These are phyloP conservation scores for Loxodonta africana DNA, from an alignment of 2,113 vertebrate genomes.

Conservation along the genomic window DNA sequence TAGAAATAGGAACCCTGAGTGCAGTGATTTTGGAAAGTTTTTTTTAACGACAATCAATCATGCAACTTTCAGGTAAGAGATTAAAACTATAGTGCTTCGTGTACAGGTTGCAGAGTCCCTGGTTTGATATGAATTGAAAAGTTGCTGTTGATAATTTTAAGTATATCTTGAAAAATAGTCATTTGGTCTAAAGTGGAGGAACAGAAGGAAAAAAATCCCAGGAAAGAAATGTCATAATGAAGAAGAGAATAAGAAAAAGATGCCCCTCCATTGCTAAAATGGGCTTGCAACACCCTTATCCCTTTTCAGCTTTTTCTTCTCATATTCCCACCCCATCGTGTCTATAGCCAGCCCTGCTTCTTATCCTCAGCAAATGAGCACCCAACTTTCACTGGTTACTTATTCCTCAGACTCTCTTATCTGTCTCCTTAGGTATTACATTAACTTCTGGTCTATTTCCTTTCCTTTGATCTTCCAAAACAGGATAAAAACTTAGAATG, in stretches of 20 bases:
- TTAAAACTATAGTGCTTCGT: neutral
- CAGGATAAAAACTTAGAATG: neutral
- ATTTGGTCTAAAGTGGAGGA: neutral
- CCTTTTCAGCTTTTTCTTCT: neutral
- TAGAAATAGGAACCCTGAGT: neutral
- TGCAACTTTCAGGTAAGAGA: neutral
- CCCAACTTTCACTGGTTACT: neutral
- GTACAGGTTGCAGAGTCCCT: neutral
- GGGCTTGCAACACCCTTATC: accelerated
- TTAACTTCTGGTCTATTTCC: neutral
- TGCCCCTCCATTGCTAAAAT: neutral
- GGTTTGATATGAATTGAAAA: neutral
- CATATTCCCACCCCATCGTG: accelerated
- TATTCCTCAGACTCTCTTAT: neutral
- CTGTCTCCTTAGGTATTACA: neutral
- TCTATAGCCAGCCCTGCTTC: neutral
- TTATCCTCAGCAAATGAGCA: neutral
- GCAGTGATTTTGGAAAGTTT: neutral
- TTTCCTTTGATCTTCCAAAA: conserved; percentile 66
- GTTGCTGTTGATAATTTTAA: neutral
- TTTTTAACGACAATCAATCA: neutral
- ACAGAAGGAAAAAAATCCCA: neutral
- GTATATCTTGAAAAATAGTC: neutral
- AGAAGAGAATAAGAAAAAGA: neutral
- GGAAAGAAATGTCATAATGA: neutral